Conservation (phyloP, 2,888 invertebrate species). For the Brachyptera risi region DNA sequence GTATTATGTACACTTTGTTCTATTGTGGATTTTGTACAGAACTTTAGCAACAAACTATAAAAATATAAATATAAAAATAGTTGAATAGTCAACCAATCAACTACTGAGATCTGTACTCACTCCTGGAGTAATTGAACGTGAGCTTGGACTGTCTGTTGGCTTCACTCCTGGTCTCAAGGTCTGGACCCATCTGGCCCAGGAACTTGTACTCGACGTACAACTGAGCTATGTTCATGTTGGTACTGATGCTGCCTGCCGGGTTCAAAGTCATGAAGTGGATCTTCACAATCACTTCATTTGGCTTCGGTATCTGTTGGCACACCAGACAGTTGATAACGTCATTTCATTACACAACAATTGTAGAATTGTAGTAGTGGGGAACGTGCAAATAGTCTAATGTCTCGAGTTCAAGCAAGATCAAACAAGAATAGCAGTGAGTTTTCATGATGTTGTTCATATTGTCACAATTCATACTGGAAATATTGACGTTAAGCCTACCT, state of each 20-base stretch:
- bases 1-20: too few relatives aligned
- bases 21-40: too few relatives aligned
- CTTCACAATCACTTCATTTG: neutral
- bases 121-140: neutral
- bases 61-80: neutral
- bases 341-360: too few relatives aligned
- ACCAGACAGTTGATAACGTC: too few relatives aligned
- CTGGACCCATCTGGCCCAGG: neutral
- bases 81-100: neutral
- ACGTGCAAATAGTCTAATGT: too few relatives aligned
- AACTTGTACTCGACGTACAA: constrained; percentile 2
- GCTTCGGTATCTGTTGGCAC: neutral
- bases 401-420: too few relatives aligned
- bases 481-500: too few relatives aligned
- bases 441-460: too few relatives aligned
- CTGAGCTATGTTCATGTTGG: neutral
- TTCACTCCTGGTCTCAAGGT: constrained; percentile 5
- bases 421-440: too few relatives aligned
- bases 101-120: neutral
- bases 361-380: too few relatives aligned
- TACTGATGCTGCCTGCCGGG: neutral
- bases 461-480: too few relatives aligned
- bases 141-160: neutral
- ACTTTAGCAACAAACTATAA: neutral
- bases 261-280: neutral